phyloP scores from a whole-genome alignment of 1,140 invertebrate genomes.

The Drosophila lowei region DNA sequence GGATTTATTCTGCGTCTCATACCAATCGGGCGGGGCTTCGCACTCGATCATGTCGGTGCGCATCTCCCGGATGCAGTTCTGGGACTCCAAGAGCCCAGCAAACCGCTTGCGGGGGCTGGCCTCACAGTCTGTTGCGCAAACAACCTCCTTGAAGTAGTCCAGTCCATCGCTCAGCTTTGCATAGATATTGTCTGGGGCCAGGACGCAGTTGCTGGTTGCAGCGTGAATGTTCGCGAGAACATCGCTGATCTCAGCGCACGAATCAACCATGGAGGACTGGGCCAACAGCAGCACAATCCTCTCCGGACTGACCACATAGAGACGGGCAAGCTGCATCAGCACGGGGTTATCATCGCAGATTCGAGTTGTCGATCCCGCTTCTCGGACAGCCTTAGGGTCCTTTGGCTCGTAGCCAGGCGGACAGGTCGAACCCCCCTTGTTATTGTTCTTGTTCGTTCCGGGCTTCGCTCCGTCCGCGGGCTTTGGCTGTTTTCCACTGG shows the following conservation, averaged over 20 bases:
- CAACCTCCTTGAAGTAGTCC: slow-evolving; percentile 49
- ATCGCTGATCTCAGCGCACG: slow-evolving; percentile 53
- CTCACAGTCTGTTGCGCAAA: slow-evolving; percentile 46
- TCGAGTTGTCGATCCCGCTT: neutral
- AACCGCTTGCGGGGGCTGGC: slow-evolving; percentile 53
- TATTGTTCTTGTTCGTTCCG: neutral
- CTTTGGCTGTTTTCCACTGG: neutral
- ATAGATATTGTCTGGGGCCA: slow-evolving; percentile 67
- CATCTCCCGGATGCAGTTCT: slow-evolving; percentile 65
- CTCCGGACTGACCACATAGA: slow-evolving; percentile 75
- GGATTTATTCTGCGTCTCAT: slow-evolving; percentile 57
- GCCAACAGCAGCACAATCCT: slow-evolving; percentile 69
- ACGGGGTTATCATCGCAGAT: slow-evolving; percentile 75
- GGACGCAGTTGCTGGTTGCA: slow-evolving; percentile 40
- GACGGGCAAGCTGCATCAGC: slow-evolving; percentile 69
- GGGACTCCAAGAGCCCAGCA: slow-evolving; percentile 45
- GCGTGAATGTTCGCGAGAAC: slow-evolving; percentile 51
- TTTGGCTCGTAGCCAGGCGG: slow-evolving; percentile 58
- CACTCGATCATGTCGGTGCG: slow-evolving; percentile 78
- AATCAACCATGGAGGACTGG: slow-evolving; percentile 40
- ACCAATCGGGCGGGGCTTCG: slow-evolving; percentile 78
- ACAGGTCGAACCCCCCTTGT: slow-evolving; percentile 18
- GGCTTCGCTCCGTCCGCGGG: neutral
- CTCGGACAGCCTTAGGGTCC: neutral
- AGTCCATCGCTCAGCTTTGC: slow-evolving; percentile 54